Evolutionary conservation across 2,797 vertebrate species (phyloP), one percentile per base, ranked within the genome.

Genomic region (Hipposideros larvatus): DNA sequence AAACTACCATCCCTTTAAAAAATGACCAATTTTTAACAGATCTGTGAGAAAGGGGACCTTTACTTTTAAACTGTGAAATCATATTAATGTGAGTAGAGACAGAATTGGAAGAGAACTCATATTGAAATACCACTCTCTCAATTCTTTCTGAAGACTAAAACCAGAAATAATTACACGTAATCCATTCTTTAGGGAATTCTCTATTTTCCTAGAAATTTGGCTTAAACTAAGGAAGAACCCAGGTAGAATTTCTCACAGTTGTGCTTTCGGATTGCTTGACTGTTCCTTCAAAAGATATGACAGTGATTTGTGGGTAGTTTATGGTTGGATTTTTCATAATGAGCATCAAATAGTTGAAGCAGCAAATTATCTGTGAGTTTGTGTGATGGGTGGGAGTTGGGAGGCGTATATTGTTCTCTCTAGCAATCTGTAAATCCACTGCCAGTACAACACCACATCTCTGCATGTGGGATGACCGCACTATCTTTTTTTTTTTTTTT

Each of bases 1-100:
- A 97, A 96, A 91, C 57, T 65, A 90, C 34, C 0, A 0, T 92
- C 9, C 46, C 41, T 92, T 87, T 92, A 70, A 86, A 95, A 92
- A 93, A 95, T 75, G 73, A 91, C 53, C 79, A 80, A n/a, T 92
- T 94, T 96, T 90, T 46, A 96, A 82, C 16, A 90, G 55, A 90
- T 89, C 85, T 94, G 28, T 93, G 87, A 97, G 66, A 95, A 96
- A 82, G 15, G 5, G 18, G 48, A 92, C 53, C 77, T 96, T 95
- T 53, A 46, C 75, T 94, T 96, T 91, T 92, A 65, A 86, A 43
- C 63, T 22, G 31, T 73, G 43, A 92, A 93, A 75, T 78, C 14
- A 13, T 74, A 57, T 93, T 89, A 78, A 91, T 88, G 57, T 61
- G 66, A 85, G 24, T 22, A 85, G 48, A 46, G 37, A 91, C n/a